Conservation (phyloP, 2,797 vertebrate species). For the Megalops cyprinoides region DNA sequence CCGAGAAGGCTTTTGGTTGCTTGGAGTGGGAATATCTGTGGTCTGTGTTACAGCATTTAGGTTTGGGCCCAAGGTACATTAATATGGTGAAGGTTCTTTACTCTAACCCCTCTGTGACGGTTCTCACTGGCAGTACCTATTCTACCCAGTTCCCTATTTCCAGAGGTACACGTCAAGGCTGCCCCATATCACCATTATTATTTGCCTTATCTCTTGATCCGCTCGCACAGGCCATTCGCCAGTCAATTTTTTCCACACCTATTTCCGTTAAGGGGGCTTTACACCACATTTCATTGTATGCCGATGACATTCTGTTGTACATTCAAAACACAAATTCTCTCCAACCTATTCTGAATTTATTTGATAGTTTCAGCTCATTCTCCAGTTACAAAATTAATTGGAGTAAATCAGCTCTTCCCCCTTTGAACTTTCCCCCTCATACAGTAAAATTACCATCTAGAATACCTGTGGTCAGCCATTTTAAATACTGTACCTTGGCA, state of each 20-base stretch:
- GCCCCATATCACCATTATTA: neutral
- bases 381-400: neutral
- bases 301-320: neutral
- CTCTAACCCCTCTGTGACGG: no score
- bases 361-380: neutral
- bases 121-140: neutral
- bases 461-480: neutral
- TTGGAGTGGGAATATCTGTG: neutral
- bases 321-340: neutral
- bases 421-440: neutral
- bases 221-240: neutral
- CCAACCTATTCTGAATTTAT: neutral
- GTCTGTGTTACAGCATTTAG: neutral
- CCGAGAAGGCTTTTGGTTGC: neutral
- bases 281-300: neutral
- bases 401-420: neutral
- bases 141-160: neutral
- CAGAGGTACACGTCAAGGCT: neutral
- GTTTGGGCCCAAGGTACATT: neutral
- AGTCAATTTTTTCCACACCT: neutral
- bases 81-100: neutral
- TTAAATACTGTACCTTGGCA: neutral
- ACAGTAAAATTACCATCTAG: neutral
- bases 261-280: no score
- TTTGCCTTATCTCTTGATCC: neutral